phyloP scores from a whole-genome alignment of 2,888 invertebrate genomes.

The Dicyrtomina minuta region DNA sequence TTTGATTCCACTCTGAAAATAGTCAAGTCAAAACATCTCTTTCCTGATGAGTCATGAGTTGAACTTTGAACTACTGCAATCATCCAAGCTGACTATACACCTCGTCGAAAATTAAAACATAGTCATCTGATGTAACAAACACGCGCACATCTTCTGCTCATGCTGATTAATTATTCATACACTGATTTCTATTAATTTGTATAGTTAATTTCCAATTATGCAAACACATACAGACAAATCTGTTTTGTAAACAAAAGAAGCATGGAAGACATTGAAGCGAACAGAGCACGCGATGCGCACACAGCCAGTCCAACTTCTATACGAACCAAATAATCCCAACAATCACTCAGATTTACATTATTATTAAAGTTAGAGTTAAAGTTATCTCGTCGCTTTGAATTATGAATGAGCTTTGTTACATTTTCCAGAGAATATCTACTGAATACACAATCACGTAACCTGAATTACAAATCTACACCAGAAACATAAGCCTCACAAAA shows the following conservation, averaged over 20 bases:
- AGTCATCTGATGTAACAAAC: not conserved
- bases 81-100: too few relatives aligned
- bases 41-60: too few relatives aligned
- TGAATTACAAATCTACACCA: too few relatives aligned
- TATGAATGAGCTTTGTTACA: too few relatives aligned
- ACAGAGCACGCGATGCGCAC: not conserved
- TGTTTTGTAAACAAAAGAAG: constrained; percentile 1
- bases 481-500: too few relatives aligned
- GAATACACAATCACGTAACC: not conserved
- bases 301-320: too few relatives aligned
- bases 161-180: too few relatives aligned
- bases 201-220: not conserved
- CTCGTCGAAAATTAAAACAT: too few relatives aligned
- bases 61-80: too few relatives aligned
- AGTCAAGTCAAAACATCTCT: too few relatives aligned
- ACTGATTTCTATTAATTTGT: too few relatives aligned
- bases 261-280: constrained; percentile 27
- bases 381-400: not conserved
- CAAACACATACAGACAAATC: not conserved
- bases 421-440: not conserved
- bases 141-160: not conserved
- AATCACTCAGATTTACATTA: not conserved
- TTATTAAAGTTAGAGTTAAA: not conserved
- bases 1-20: too few relatives aligned
- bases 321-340: not conserved